Conservation (phyloP, 2,113 vertebrate genomes). For the Notarius lentiginosus region DNA sequence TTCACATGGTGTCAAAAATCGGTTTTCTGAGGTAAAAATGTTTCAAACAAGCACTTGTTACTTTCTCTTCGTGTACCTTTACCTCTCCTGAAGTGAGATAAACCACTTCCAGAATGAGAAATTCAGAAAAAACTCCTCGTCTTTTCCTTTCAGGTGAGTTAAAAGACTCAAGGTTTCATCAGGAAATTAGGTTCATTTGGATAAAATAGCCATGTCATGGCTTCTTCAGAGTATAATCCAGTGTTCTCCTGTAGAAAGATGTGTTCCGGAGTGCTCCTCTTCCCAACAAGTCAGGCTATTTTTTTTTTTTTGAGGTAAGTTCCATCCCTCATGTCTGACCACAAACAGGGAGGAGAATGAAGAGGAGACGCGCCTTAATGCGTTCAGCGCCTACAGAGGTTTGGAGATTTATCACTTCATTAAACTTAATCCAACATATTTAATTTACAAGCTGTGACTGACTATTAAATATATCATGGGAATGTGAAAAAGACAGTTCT, state of each 20-base stretch:
- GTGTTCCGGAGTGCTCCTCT: conserved; percentile 3
- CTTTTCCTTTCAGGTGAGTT: too few species aligned
- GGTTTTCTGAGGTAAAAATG: neutral
- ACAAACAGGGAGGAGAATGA: conserved; percentile 13
- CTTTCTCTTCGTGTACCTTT: neutral
- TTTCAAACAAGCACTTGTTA: neutral
- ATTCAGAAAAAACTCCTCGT: too few species aligned
- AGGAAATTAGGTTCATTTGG: too few species aligned
- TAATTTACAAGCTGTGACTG: neutral
- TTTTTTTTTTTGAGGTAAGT: conserved; percentile 6
- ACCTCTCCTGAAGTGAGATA: neutral
- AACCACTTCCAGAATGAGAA: neutral
- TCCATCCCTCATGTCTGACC: conserved; percentile 39
- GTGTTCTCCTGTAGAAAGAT: neutral
- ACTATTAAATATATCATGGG: neutral
- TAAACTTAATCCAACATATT: neutral
- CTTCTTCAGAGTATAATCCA: neutral
- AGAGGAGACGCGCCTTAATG: conserved; percentile 13
- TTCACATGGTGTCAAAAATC: neutral
- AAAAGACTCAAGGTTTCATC: neutral
- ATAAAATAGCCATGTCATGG: too few species aligned
- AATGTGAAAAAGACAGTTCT: neutral
- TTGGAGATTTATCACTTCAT: neutral
- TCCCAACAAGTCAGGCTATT: neutral
- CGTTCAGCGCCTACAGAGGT: neutral